Base-by-base conservation (phyloP, 2,113 vertebrate genomes). In the Platichthys flesus region DNA sequence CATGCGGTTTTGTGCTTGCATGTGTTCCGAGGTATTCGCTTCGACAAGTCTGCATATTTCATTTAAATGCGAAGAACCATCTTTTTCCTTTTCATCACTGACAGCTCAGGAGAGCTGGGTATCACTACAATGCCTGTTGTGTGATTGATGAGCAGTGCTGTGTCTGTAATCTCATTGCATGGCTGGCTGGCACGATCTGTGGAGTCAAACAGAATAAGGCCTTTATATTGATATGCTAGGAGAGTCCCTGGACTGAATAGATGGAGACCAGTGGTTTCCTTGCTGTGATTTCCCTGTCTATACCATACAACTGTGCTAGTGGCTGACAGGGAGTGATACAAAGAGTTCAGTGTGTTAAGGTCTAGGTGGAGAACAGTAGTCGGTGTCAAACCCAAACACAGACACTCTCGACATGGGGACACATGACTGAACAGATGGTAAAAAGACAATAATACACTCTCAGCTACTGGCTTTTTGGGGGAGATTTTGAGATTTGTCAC, bases 261-360 rank as follows among this genome's bases (percentile, higher is more conserved):
- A 88, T 63, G 69, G 80, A 73, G 71, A 88, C 71, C 82, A 56
- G 87, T 75, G 84, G 85, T 85, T 84, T 86, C 79, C 84, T 92
- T 73, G 68, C 84, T 85, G 85, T 81, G 66, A 71, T 89, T 93
- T 90, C 18, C 81, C 21, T 74, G 66, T 79, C 74, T 74, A 59
- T 77, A 63, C 77, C 82, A 60, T 55, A 64, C 85, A 74, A 64
- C 78, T 60, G 26, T 60, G 73, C 49, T 72, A 45, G 59, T 21
- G 71, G 82, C 79, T 73, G 67, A 81, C 20, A 40, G 68, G 63
- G 68, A 63, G 75, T 31, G 21, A 79, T 37, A 93, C 91, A 93
- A 93, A 91, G 90, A 81, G 28, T 70, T 81, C 76, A 93, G 86
- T 92, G 90, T 91, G 85, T 81, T 70, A 85, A 74, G 35, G 75